Evolutionary conservation across 1,140 invertebrate genomes (phyloP).

Genomic region (Dermatophagoides farinae): DNA sequence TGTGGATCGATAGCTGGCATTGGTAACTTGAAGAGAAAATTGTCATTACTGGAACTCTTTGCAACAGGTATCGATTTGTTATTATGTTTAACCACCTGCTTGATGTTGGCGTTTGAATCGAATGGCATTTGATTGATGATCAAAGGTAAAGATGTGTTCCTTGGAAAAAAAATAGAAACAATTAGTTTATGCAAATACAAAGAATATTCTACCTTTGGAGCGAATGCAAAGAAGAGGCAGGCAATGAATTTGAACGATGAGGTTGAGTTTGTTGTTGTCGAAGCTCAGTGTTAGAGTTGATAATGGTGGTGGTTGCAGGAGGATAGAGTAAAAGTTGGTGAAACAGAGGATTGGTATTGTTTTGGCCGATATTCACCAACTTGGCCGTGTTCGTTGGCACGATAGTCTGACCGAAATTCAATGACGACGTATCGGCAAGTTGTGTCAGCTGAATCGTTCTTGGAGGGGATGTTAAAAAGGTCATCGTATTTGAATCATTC

Average conservation of each 20-base stretch:
- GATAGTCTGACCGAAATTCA: not conserved
- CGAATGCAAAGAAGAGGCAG: not conserved
- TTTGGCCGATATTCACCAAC: not conserved
- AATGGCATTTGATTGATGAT: constrained; percentile 4
- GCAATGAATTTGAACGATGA: constrained; percentile 1
- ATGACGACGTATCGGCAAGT: not conserved
- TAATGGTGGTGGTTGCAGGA: not conserved
- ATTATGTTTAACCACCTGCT: too few relatives aligned
- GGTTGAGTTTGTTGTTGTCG: not conserved
- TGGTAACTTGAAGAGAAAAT: too few relatives aligned
- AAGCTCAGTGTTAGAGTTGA: not conserved
- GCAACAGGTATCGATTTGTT: too few relatives aligned
- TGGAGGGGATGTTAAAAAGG: too few relatives aligned
- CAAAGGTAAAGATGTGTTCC: constrained; percentile 14
- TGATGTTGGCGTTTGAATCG: too few relatives aligned
- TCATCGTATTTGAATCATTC: too few relatives aligned
- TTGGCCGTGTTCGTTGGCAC: not conserved
- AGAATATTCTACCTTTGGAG: not conserved
- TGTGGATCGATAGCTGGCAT: too few relatives aligned
- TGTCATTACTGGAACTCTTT: too few relatives aligned
- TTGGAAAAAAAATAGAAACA: constrained; percentile 7
- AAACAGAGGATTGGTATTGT: not conserved
- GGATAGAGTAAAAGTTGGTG: not conserved
- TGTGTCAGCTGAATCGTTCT: too few relatives aligned
- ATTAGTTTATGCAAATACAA: not conserved